A percentile compares a stretch with the other conserved stretches of the same genome.
Conservation (phyloP, 2,888 invertebrate species). For the Diloba caeruleocephala region DNA sequence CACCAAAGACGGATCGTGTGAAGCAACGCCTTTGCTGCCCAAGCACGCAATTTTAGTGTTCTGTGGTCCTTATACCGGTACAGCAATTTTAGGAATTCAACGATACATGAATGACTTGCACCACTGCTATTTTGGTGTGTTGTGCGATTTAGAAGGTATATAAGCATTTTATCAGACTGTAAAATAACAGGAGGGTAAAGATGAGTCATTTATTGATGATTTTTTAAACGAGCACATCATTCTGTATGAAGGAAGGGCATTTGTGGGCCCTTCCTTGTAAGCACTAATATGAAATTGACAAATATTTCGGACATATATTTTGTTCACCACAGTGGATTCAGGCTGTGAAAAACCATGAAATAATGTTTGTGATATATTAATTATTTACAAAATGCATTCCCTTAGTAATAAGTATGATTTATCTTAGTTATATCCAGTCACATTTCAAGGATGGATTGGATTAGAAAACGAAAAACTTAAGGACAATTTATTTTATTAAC, state of each 20-base stretch:
- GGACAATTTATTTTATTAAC: neutral
- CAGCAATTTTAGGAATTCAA: no score
- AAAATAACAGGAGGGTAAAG: slow-evolving; percentile 8
- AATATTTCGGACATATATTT: slow-evolving; percentile 37
- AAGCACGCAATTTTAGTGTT: no score
- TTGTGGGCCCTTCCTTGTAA: slow-evolving; percentile 11
- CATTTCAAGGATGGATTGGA: no score
- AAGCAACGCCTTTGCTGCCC: no score
- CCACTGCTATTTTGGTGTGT: no score
- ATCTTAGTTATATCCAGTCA: neutral
- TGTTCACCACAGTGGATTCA: slow-evolving; percentile 47
- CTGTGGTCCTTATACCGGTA: no score
- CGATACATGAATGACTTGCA: no score
- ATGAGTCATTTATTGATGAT: slow-evolving; percentile 10
- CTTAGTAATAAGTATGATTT: slow-evolving; percentile 31
- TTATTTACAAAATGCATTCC: slow-evolving; percentile 46
- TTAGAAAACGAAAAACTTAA: no score
- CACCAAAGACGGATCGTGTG: no score
- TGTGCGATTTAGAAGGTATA: no score
- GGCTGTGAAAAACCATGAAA: slow-evolving; percentile 57
- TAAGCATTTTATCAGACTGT: slow-evolving; percentile 1
- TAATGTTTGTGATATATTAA: slow-evolving; percentile 43
- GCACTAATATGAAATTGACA: slow-evolving; percentile 21
- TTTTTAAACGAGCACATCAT: no score
- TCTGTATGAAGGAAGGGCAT: slow-evolving; percentile 11